A percentile compares a stretch with the other conserved stretches of the same genome.
These are phyloP conservation scores for Lithophane semibrunnea DNA, from an alignment of 2,888 invertebrate species.

Conservation along the genomic window DNA sequence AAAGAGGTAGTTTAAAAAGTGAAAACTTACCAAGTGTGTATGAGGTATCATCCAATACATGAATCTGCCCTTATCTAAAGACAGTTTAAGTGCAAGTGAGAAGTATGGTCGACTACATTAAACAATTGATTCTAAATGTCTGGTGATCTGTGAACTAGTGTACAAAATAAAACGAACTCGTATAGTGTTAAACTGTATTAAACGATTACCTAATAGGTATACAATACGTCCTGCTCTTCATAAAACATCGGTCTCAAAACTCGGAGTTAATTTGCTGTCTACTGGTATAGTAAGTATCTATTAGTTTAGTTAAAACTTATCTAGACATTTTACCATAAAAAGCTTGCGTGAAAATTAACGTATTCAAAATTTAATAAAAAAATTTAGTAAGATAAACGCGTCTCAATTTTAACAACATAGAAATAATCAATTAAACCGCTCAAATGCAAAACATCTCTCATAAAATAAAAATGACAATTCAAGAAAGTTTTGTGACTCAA, in stretches of 20 bases:
- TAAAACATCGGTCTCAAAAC: conserved; percentile 67
- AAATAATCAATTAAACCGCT: conserved; percentile 37
- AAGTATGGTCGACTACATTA: conserved; percentile 59
- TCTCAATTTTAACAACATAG: conserved; percentile 29
- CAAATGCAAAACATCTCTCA: conserved; percentile 58
- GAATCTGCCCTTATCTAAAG: conserved; percentile 47
- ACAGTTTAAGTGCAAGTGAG: conserved; percentile 67
- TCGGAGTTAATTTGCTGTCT: conserved; percentile 56
- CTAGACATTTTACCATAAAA: conserved; percentile 58
- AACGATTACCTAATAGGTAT: conserved; percentile 79
- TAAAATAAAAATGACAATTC: conserved; percentile 71
- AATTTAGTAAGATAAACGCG: conserved; percentile 26
- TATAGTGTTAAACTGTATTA: conserved; percentile 86
- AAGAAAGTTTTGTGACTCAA: conserved; percentile 77
- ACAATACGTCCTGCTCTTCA: conserved; percentile 72
- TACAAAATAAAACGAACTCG: conserved; percentile 77
- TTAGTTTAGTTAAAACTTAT: conserved; percentile 64
- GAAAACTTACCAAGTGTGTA: conserved; percentile 64
- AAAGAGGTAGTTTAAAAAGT: conserved; percentile 7
- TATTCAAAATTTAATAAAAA: conserved; percentile 26
- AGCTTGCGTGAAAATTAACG: conserved; percentile 57
- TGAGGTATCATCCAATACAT: conserved; percentile 34
- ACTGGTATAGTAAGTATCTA: conserved; percentile 60
- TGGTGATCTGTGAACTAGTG: conserved; percentile 60
- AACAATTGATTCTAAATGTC: conserved; percentile 46